Evolutionary conservation across 2,888 invertebrate species (phyloP), one percentile per base, ranked within the genome.

Genomic region (Harpalus rufipes): DNA sequence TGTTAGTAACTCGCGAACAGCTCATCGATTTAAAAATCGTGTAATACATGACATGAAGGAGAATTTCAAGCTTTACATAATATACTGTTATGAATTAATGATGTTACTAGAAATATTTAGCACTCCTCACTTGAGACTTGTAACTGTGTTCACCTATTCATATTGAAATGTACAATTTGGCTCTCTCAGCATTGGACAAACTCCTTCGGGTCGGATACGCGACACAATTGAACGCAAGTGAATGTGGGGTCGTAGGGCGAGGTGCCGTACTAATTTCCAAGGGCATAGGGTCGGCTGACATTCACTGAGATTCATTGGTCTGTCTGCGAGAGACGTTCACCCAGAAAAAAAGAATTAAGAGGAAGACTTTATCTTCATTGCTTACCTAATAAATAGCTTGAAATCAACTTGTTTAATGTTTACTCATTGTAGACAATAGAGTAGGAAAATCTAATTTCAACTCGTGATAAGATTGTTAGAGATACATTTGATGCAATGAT

Each of bases 291-390:
- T 39, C 68, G 68, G 12, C 39, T 39, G 68, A 68, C 68, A 39
- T 32, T 68, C 39, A 68, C 68, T 14, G 39, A 68, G 68, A 68
- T 68, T 68, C 68, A 68, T 68, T 32, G 39, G 39, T n/a, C 68
- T 68, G 39, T 68, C 68, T 68, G 68, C 10, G 8, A 14, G 68
- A 32, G 39, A 68, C 39, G 68, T n/a, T 32, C 39, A 68, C 39
- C 32, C 8, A 25, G 32, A n/a, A 14, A 39, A 32, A 39, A 68
- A 39, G 14, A 39, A 68, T 39, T 68, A 12, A 68, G 14, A 68
- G 32, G 68, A n/a, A 39, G 32, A 68, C 39, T 63, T 63, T 21
- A 63, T 63, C 63, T 68, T 68, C 68, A 68, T 68, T 68, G 68
- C n/a, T 68, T 68, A 39, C n/a, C 14, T 39, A 39, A 39, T 68